Conservation (phyloP, 2,113 vertebrate genomes). For the Pedetes capensis region DNA sequence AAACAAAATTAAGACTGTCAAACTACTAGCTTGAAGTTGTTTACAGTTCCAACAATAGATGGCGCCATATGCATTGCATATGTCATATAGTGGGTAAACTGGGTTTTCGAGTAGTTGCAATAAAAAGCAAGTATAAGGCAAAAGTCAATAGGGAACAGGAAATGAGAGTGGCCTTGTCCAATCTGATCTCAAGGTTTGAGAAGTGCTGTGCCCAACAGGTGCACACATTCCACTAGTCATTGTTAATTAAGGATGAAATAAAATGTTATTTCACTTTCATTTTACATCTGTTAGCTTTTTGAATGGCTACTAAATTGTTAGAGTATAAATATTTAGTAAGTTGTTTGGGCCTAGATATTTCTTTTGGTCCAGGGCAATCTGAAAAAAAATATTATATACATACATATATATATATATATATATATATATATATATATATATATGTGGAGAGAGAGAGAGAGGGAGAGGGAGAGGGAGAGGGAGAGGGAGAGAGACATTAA, state of each 20-base stretch:
- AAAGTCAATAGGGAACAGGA: neutral
- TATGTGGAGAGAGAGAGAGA: too few relatives aligned
- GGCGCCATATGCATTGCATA: conserved; percentile 20
- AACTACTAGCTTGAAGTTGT: neutral
- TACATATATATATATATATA: too few relatives aligned
- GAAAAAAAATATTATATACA: neutral
- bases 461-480: neutral
- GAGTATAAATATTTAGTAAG: neutral
- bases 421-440: too few relatives aligned
- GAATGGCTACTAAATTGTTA: neutral
- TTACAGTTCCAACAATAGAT: conserved; percentile 60
- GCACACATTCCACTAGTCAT: neutral
- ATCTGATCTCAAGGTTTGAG: neutral
- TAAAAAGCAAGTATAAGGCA: neutral
- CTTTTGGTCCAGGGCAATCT: neutral
- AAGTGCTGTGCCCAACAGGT: neutral
- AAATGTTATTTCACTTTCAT: neutral
- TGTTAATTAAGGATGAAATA: conserved; percentile 19
- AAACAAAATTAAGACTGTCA: neutral
- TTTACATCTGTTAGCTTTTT: neutral
- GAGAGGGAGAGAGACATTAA: neutral
- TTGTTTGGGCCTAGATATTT: conserved; percentile 31
- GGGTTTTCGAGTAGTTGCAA: neutral
- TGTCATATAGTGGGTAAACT: too few relatives aligned
- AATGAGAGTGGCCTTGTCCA: neutral